These are phyloP conservation scores for Aspidapion aeneum DNA, from an alignment of 2,888 invertebrate genomes.

Conservation along the genomic window DNA sequence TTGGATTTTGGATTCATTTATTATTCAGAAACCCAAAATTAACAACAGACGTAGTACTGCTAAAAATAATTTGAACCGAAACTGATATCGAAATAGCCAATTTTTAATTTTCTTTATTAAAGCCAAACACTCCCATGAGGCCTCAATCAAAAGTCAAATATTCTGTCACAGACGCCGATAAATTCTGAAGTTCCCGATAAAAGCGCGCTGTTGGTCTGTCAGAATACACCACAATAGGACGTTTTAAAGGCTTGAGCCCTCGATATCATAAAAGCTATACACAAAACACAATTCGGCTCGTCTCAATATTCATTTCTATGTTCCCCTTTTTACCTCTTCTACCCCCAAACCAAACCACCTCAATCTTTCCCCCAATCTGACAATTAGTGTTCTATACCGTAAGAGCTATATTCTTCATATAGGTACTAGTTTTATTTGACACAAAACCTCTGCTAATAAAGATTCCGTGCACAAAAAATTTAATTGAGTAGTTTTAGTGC, in stretches of 20 bases:
- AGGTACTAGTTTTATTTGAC: no score
- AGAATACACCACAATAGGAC: background rate
- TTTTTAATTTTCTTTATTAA: background rate
- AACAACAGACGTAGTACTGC: no score
- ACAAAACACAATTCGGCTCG: background rate
- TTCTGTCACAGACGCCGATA: background rate
- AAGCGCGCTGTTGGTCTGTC: background rate
- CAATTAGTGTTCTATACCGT: conserved; percentile 25
- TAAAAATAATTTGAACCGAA: no score
- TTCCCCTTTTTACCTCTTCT: conserved; percentile 12
- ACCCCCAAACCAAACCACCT: conserved; percentile 5
- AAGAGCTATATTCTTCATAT: no score
- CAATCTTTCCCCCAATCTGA: conserved; percentile 16
- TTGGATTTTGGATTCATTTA: no score
- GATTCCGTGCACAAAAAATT: no score
- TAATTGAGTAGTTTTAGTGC: no score
- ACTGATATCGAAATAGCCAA: no score
- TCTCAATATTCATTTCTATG: conserved; percentile 17
- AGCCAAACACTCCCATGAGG: background rate
- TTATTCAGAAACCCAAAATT: no score
- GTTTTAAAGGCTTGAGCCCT: background rate
- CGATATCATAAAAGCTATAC: background rate
- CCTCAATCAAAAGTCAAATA: background rate
- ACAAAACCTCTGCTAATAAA: no score
- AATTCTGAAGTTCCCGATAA: background rate